Base-by-base conservation (phyloP, 2,888 invertebrate species). In the Serrognathus titanus region DNA sequence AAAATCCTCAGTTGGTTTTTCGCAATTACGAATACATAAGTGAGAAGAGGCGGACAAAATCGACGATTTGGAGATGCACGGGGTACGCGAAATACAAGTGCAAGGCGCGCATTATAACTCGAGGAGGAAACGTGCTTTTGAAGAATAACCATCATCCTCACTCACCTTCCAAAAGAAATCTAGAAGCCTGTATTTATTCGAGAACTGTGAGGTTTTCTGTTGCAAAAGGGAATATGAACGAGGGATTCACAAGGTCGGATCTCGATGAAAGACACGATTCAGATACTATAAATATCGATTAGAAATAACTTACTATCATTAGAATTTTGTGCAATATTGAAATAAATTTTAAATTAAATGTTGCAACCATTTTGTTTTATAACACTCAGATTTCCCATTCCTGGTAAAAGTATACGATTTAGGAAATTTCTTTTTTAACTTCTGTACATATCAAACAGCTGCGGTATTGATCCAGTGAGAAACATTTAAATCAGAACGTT, bases 21-120 rank as follows among this genome's bases (percentile, higher is more conserved):
- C 41, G 59, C 49, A 60, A 63, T 55, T 57, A 53, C 55, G 52
- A 57, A 39, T 62, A 50, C 47, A 55, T 57, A 20, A 53, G 49
- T 20, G 60, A 60, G 45, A 58, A 57, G 16, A 51, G 53, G 11
- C 48, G 43, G 7, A 40, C 46, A 31, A 60, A 66, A 39, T 66
- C 65, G 46, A 70, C 71, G 0, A 64, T 61, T 58, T 73, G 72
- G 72, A 64, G 69, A 48, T 73, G 73, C 55, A 57, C 65, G 1
- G 62, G 51, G 37, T 70, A 71, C 52, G 64, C 69, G 47, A 60
- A 55, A 45, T 57, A 51, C 8, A 65, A 60, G 24, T 66, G 66
- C 49, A 67, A 61, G 48, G 50, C 58, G 37, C 58, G 60, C 50
- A 38, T 69, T 49, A 40, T 57, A 10, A 67, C 61, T 10, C 54